Evolutionary conservation across 1,140 invertebrate species (phyloP), one percentile per base, ranked within the genome.

Genomic region (Tetragnatha versicolor): DNA sequence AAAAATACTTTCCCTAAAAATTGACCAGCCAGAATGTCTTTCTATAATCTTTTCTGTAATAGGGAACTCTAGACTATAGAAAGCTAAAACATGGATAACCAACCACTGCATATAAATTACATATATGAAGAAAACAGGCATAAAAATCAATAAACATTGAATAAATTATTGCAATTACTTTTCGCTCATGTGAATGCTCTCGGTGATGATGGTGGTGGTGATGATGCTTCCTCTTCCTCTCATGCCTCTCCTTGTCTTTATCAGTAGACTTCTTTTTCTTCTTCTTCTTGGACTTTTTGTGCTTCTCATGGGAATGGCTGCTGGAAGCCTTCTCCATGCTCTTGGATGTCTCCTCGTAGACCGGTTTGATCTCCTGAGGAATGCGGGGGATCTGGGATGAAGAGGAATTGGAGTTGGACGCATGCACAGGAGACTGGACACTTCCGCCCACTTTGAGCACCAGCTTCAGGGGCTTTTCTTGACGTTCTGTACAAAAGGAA

Each of bases 371-470:
- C 49, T 80, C 65, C 55, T 25, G 60, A 33, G 51, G 49, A 22
- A 49, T 33, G 7, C 66, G 66, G 29, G 55, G 68, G 12, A 73
- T 42, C 22, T 72, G 78, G 12, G 63, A 33, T 3, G 76, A 58
- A 68, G 70, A 49, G 42, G 37, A 45, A 20, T 45, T 45, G 20
- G 69, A 60, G 12, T 63, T 47, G 3, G 77, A 33, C 22, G 60
- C 31, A 70, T 53, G 65, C 4, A 66, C 37, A 47, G 72, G 79
- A 22, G 79, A 73, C 17, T 80, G 79, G 9, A 80, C 66, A 42
- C 61, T 76, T 22, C 89, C 91, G 4, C 90, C 91, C n/a, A 94
- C 92, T 86, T 94, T 94, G 25, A 95, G 84, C 58, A 94, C 94
- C 35, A 94, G 85, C 83, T 93, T 93, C 29, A 94, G 88, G 33